Evolutionary conservation across 2,888 invertebrate genomes (phyloP).

Genomic region (Ophion ellenae): DNA sequence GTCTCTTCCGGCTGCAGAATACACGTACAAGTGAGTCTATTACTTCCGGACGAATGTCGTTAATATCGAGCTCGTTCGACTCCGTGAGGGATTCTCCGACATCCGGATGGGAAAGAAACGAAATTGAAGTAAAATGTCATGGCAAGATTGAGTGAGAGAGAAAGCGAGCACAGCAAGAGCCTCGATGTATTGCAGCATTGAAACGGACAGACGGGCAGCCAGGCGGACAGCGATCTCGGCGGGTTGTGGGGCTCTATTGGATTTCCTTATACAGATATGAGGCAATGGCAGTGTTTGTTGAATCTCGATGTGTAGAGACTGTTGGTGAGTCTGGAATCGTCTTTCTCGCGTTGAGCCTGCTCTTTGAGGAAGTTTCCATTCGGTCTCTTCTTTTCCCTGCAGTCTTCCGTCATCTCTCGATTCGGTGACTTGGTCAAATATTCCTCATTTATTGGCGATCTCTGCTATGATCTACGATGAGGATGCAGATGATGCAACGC

Average conservation of each 20-base stretch:
- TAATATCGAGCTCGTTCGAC: slow-evolving; percentile 62
- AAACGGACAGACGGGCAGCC: slow-evolving; percentile 63
- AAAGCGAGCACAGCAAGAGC: slow-evolving; percentile 42
- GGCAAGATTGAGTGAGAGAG: neutral
- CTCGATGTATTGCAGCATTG: slow-evolving; percentile 57
- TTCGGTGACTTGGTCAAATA: too few species aligned
- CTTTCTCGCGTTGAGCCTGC: neutral
- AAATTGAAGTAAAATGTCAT: slow-evolving; percentile 8
- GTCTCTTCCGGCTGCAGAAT: slow-evolving; percentile 25
- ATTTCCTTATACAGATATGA: slow-evolving; percentile 30
- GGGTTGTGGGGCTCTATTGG: slow-evolving; percentile 53
- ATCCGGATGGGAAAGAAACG: slow-evolving; percentile 50
- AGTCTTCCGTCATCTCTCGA: neutral
- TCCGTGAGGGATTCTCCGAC: slow-evolving; percentile 43
- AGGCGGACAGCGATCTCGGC: slow-evolving; percentile 57
- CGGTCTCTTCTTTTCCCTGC: neutral
- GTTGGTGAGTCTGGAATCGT: slow-evolving; percentile 65
- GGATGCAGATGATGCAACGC: too few species aligned
- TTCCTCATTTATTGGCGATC: too few species aligned
- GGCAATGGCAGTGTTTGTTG: slow-evolving; percentile 46
- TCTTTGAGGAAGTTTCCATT: slow-evolving; percentile 7
- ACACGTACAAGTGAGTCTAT: slow-evolving; percentile 40
- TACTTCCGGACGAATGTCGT: slow-evolving; percentile 57
- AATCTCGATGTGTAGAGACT: slow-evolving; percentile 37
- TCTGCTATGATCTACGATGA: too few species aligned